Conservation (phyloP, 1,140 invertebrate genomes). For the Cotesia vestalis region DNA sequence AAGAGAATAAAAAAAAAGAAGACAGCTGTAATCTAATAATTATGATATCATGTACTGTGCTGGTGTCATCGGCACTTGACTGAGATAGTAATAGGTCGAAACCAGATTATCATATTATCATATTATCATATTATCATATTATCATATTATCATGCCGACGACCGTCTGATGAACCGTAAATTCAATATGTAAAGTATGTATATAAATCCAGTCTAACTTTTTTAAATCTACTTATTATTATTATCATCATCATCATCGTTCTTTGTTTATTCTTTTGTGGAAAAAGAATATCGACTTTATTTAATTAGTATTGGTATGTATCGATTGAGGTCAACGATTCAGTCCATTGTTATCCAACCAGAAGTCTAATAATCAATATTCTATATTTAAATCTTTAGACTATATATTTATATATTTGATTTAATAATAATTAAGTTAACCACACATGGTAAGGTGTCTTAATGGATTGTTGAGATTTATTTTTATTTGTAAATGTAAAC, state of each 20-base stretch:
- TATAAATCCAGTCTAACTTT: too few species aligned
- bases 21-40: neutral
- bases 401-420: too few species aligned
- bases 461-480: too few species aligned
- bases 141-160: slow-evolving; percentile 6
- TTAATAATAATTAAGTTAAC: too few species aligned
- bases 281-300: slow-evolving; percentile 1
- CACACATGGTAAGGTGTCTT: too few species aligned
- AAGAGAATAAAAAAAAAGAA: neutral
- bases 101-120: slow-evolving; percentile 3
- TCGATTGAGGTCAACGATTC: slow-evolving; percentile 16
- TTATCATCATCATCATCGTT: neutral
- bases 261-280: neutral
- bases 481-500: too few species aligned
- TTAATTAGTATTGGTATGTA: neutral
- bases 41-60: slow-evolving; percentile 9
- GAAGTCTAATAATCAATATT: slow-evolving; percentile 6
- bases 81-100: neutral
- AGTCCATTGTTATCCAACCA: neutral
- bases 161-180: slow-evolving; percentile 11
- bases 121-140: neutral
- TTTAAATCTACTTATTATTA: too few species aligned
- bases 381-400: neutral
- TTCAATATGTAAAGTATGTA: too few species aligned
- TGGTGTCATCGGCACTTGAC: neutral